These are phyloP conservation scores for Ellobius talpinus DNA, from an alignment of 2,113 vertebrate species.

Conservation along the genomic window DNA sequence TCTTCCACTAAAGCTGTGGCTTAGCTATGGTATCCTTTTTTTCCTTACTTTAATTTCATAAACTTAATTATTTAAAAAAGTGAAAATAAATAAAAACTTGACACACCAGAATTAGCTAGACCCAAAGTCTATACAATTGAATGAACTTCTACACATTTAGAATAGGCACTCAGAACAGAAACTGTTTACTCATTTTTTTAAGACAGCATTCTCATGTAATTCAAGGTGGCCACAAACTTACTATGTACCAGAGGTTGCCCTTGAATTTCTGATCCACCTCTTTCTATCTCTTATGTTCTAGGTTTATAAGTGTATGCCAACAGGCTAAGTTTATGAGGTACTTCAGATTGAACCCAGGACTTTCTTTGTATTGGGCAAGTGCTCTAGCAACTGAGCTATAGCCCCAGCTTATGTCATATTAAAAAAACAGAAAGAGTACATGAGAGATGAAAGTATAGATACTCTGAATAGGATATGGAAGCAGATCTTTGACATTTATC, in stretches of 20 bases:
- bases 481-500: neutral
- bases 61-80: neutral
- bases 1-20: neutral
- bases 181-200: neutral
- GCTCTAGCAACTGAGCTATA: neutral
- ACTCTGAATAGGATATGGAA: conserved; percentile 6
- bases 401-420: neutral
- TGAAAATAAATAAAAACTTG: neutral
- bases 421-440: conserved; percentile 30
- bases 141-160: neutral
- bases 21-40: conserved; percentile 37
- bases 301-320: neutral
- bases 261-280: neutral
- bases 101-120: neutral
- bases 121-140: neutral
- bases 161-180: neutral
- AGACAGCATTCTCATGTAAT: neutral
- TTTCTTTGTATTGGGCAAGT: neutral
- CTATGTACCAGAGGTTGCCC: neutral
- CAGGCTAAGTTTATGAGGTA: neutral
- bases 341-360: neutral
- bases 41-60: neutral
- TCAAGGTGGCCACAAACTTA: neutral
- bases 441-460: neutral
- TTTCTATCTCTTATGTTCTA: neutral